Percentiles rank a stretch among this genome's conserved stretches.
Conservation (phyloP, 2,113 vertebrate species). For the Balaenoptera acutorostrata region DNA sequence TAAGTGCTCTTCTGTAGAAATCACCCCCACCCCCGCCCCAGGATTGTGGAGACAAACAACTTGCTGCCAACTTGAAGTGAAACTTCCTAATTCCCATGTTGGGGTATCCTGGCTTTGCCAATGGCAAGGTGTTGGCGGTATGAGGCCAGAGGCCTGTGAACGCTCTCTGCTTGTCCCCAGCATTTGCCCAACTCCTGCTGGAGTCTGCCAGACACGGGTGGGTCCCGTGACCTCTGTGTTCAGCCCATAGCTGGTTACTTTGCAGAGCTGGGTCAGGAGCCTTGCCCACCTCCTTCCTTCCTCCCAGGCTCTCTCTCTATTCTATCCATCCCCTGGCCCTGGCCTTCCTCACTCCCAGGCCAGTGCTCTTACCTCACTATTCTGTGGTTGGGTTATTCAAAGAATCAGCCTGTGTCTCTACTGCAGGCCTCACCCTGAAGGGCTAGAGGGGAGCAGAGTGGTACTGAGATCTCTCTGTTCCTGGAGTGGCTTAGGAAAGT, state of each 20-base stretch:
- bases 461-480: neutral
- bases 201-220: neutral
- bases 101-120: neutral
- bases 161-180: neutral
- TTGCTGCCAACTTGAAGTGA: neutral
- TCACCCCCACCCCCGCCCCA: neutral
- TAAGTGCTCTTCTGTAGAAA: neutral
- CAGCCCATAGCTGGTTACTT: neutral
- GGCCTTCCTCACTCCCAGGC: neutral
- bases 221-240: neutral
- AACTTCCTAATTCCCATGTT: neutral
- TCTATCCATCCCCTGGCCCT: neutral
- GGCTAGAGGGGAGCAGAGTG: neutral
- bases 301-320: neutral
- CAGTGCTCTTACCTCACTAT: neutral
- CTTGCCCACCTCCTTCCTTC: neutral
- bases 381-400: neutral
- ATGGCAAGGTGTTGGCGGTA: neutral
- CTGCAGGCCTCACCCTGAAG: neutral
- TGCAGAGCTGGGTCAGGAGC: neutral
- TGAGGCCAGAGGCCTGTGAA: neutral
- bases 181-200: neutral
- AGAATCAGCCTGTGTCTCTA: neutral
- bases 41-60: neutral
- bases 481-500: neutral